Base-by-base conservation (phyloP, 2,888 invertebrate species). In the Caenorhabditis sinica region DNA sequence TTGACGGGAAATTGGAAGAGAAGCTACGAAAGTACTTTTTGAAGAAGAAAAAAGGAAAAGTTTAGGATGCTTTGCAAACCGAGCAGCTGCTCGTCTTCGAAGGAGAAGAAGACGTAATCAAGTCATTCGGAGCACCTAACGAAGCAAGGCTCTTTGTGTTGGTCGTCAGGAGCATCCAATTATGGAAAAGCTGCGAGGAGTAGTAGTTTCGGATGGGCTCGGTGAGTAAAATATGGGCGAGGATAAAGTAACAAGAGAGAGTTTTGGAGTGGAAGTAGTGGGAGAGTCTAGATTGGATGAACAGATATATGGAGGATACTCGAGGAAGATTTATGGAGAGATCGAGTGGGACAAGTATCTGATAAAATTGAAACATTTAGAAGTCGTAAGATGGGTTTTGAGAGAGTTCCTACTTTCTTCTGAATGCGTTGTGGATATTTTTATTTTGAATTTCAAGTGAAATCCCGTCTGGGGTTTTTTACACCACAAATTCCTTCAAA, bases 121-220 rank as follows among this genome's bases (percentile, higher is more conserved):
- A 80, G 80, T 80, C 80, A 72, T 80, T 65, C 65, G 80, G 56
- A 80, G 80, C 80, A 80, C 80, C 80, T 80, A 79, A 79, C 79
- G 79, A 79, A 79, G 79, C 72, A 53, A 72, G 65, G 51, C 63
- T 71, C 43, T 69, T 77, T 58, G 76, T 45, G 43, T 36, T 65
- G 65, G 69, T 77, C 69, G 81, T 51, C 63, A 69, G 81, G 68
- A 81, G 69, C 68, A 66, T 40, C 66, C 53, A 81, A 69, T 77
- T 77, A 69, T 77, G 69, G 61, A 15, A 58, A 60, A 56, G 69
- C 53, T 69, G 68, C 28, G 75, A 75, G 43, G 25, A 56, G 40
- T 25, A 28, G 49, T 6, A 28, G 68, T 20, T 11, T n/a, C 6
- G 49, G 33, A 9, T 30, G 17, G 36, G 72, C 72, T 60, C 45